These are phyloP conservation scores for Apistogramma diplotaenia DNA, from an alignment of 2,113 vertebrate species.

Conservation along the genomic window DNA sequence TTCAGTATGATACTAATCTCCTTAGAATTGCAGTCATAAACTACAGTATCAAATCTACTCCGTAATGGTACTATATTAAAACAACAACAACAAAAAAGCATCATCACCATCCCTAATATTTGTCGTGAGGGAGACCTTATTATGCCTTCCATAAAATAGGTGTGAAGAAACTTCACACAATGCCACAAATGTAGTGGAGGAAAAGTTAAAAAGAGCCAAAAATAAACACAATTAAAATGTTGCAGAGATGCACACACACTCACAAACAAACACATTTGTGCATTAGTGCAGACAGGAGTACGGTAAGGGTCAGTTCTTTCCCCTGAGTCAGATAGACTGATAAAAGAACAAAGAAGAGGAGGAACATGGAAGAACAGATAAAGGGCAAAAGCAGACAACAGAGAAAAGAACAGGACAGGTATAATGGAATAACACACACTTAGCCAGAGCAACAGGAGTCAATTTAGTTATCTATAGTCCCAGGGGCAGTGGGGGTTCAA, in stretches of 20 bases:
- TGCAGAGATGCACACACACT: background rate
- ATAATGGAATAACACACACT: slow-evolving; percentile 69
- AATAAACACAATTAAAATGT: slow-evolving; percentile 3
- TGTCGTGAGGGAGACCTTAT: background rate
- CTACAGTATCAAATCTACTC: no score
- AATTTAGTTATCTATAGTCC: slow-evolving; percentile 62
- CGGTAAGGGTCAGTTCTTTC: slow-evolving; percentile 38
- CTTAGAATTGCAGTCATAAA: no score
- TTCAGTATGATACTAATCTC: no score
- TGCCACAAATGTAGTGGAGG: background rate
- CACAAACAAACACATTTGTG: slow-evolving; percentile 2
- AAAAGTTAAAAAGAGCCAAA: background rate
- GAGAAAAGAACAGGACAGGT: slow-evolving; percentile 52
- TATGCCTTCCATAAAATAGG: background rate
- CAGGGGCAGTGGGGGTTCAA: slow-evolving; percentile 33
- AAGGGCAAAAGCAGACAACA: slow-evolving; percentile 43
- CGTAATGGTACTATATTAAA: no score
- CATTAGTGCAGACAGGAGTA: slow-evolving; percentile 32
- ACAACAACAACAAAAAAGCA: no score
- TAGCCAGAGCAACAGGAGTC: slow-evolving; percentile 47
- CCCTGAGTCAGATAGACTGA: slow-evolving; percentile 51
- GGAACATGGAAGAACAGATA: slow-evolving; percentile 57
- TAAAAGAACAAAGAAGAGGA: slow-evolving; percentile 45
- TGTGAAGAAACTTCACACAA: background rate
- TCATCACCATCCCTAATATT: background rate